phyloP scores from a whole-genome alignment of 2,888 invertebrate species.

The Athalia cordata region DNA sequence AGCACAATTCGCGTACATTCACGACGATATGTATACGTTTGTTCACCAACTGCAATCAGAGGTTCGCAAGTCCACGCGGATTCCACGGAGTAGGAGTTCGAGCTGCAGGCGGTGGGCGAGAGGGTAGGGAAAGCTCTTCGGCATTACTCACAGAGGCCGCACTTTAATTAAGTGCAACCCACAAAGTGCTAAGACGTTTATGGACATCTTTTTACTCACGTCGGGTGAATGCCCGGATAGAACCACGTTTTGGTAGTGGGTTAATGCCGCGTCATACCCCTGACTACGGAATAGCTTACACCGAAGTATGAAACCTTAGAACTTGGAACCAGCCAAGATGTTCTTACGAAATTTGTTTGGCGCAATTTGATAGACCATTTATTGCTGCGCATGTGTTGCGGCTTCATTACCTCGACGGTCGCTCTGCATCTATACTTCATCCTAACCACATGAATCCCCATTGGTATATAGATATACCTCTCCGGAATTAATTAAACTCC shows the following conservation, averaged over 20 bases:
- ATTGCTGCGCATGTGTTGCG: neutral
- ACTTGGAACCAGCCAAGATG: slow-evolving; percentile 12
- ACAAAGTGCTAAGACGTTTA: slow-evolving; percentile 71
- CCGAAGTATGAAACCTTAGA: slow-evolving; percentile 33
- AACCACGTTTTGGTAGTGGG: slow-evolving; percentile 37
- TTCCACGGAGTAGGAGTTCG: neutral
- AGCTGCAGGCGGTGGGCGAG: neutral
- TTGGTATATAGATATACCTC: too few species aligned
- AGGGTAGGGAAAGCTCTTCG: slow-evolving; percentile 35
- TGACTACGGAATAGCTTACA: slow-evolving; percentile 11
- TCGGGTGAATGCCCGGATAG: slow-evolving; percentile 35
- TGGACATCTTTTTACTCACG: slow-evolving; percentile 67
- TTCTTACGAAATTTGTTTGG: slow-evolving; percentile 64
- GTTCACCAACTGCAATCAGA: slow-evolving; percentile 8
- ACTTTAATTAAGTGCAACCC: slow-evolving; percentile 69
- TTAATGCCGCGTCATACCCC: slow-evolving; percentile 20
- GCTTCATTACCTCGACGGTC: too few species aligned
- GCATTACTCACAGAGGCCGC: slow-evolving; percentile 44
- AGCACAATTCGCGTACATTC: neutral
- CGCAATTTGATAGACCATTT: slow-evolving; percentile 54
- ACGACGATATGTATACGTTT: slow-evolving; percentile 12
- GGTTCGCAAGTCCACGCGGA: slow-evolving; percentile 19
- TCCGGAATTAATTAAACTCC: slow-evolving; percentile 54
- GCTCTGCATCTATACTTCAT: too few species aligned
- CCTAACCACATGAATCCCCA: too few species aligned